Conservation (phyloP, 2,113 vertebrate genomes). For the Elanus axillaris region DNA sequence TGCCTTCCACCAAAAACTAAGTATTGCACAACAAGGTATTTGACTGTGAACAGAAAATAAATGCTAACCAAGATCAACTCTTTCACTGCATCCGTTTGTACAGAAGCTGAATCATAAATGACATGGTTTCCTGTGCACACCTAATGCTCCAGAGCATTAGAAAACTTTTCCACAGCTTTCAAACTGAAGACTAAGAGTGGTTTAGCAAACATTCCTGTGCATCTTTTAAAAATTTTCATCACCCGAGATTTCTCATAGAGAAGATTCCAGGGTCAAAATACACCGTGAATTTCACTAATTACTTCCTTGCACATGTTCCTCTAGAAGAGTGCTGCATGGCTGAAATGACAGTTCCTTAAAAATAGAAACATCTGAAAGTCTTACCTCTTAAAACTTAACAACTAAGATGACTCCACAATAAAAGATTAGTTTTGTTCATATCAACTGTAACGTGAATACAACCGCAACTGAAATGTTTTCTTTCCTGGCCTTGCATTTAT, state of each 20-base stretch:
- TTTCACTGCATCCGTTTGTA: background rate
- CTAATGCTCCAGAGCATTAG: background rate
- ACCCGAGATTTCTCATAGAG: background rate
- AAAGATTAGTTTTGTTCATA: background rate
- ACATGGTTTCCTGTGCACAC: background rate
- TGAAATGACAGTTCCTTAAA: background rate
- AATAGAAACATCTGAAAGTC: background rate
- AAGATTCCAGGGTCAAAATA: background rate
- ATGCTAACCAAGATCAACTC: background rate
- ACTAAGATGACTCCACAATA: background rate
- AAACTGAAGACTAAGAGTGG: background rate
- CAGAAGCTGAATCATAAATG: background rate
- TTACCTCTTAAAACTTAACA: background rate
- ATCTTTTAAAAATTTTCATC: background rate
- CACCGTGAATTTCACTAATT: background rate
- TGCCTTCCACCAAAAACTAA: background rate
- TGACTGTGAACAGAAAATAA: background rate
- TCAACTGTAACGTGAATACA: background rate
- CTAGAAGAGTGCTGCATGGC: background rate
- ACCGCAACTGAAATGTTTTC: background rate
- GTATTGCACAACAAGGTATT: background rate
- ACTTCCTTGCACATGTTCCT: background rate
- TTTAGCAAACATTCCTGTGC: background rate
- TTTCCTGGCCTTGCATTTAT: background rate
- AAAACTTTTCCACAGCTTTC: background rate